phyloP scores from a whole-genome alignment of 2,797 vertebrate species.

The Eospalax fontanierii region DNA sequence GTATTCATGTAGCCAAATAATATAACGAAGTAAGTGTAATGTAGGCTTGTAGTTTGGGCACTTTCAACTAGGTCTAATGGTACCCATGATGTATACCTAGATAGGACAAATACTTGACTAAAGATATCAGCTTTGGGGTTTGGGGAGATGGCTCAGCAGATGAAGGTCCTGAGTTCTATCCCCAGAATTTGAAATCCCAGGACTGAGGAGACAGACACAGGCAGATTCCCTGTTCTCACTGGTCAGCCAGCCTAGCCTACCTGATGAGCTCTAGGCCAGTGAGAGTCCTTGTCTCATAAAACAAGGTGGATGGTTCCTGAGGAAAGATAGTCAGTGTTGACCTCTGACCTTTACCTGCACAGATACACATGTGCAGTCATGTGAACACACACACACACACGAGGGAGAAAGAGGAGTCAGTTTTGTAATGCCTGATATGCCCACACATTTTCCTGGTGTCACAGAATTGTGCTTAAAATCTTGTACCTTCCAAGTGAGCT shows the following conservation, averaged over 20 bases:
- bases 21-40: conserved; percentile 23
- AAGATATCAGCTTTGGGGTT: neutral
- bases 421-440: neutral
- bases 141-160: neutral
- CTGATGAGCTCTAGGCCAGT: neutral
- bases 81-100: neutral
- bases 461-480: neutral
- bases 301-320: neutral
- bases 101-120: neutral
- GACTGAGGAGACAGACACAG: neutral
- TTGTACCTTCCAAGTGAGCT: neutral
- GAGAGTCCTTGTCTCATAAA: neutral
- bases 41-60: neutral
- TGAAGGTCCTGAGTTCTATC: neutral
- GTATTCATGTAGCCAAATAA: conserved; percentile 6
- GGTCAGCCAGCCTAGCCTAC: neutral
- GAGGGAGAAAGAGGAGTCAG: neutral
- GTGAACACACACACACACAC: neutral
- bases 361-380: neutral
- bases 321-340: neutral
- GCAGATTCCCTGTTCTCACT: neutral
- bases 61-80: neutral
- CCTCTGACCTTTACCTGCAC: neutral
- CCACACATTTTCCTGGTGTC: neutral
- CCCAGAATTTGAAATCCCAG: neutral